Base-by-base conservation (phyloP, 2,113 vertebrate genomes). In the Triplophysa dalaica region DNA sequence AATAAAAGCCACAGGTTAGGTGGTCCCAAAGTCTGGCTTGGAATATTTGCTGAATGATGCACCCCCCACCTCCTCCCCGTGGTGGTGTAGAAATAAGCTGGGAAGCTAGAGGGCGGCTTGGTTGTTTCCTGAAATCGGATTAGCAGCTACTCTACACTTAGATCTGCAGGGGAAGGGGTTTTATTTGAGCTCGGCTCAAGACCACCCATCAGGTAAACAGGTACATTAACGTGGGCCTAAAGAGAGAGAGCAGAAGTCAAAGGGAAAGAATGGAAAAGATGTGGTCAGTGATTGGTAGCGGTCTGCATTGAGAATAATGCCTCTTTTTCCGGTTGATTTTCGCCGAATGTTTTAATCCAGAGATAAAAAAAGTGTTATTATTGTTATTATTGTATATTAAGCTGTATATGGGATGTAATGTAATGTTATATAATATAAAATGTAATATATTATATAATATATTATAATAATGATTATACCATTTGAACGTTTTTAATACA, bases 141-240 rank as follows among this genome's bases (percentile, higher is more conserved):
- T 94, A 93, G 87, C 89, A 88, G 92, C 90, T 92, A 93, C 93
- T 94, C 92, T 92, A 90, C 91, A 93, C 88, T 90, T 90, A 88
- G 91, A 91, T 91, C 82, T 89, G 81, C 84, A 81, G 90, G 88
- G 87, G 89, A 91, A 82, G 89, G 85, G 86, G 90, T 80, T 89
- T 92, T 92, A 87, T 89, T 92, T 93, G 80, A 89, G 90, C 83
- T 78, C 70, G 77, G 86, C 89, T 90, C 89, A 86, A 86, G 93
- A 93, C 93, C 93, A 94, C 93, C 93, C 93, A 94, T 90, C 89
- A 93, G 90, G 91, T 92, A 93, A 91, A 92, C 92, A 93, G 92
- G 91, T 93, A 91, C 87, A 90, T 91, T 91, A 89, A 88, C 85
- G 86, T 79, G 75, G 85, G 80, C 73, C 84, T 74, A 75, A 70